Base-by-base conservation (phyloP, 2,113 vertebrate genomes). In the Onychostruthus taczanowskii region DNA sequence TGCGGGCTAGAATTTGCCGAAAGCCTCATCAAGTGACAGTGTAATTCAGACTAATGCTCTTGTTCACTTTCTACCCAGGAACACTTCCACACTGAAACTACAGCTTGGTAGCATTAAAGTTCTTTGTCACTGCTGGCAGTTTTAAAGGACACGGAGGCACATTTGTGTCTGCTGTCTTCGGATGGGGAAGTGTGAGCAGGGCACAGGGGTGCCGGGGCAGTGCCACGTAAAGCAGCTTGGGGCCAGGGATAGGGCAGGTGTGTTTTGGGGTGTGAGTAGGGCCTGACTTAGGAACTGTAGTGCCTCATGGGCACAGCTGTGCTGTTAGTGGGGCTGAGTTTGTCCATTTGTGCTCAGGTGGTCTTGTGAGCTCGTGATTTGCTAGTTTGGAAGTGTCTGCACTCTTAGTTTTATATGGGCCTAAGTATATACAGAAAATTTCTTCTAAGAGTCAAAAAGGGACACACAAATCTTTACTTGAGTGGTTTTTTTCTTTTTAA, bases 161-260 rank as follows among this genome's bases (percentile, higher is more conserved):
- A 13, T 55, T 69, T 55, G 33, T 3, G 4, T 20, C 0, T 61
- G 43, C 80, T 81, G 1, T 62, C 64, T 84, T 59, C 17, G 64
- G 56, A 35, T 59, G 10, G 47, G 64, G 50, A 50, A 66, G 64
- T 0, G 0, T 11, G 55, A 74, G 20, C 10, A 1, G 0, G 11
- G 47, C 16, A 14, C 23, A 3, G 37, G 24, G 55, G 11, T 43
- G 44, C 35, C 0, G 2, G 39, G 15, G 53, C 3, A 10, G 15
- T 69, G 24, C 59, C 1, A 1, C 1, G 3, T 53, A 56, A 77
- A 44, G 41, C 76, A 61, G 22, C 24, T 14, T 35, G 37, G 49
- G 41, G 37, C 79, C 79, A 67, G 84, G 69, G 59, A 23, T 10
- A 41, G 23, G 39, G 10, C 11, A 56, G 53, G 2, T 28, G 0